Evolutionary conservation across 2,888 invertebrate genomes (phyloP), one percentile per base, ranked within the genome.

Genomic region (Trachelus troglodyta): DNA sequence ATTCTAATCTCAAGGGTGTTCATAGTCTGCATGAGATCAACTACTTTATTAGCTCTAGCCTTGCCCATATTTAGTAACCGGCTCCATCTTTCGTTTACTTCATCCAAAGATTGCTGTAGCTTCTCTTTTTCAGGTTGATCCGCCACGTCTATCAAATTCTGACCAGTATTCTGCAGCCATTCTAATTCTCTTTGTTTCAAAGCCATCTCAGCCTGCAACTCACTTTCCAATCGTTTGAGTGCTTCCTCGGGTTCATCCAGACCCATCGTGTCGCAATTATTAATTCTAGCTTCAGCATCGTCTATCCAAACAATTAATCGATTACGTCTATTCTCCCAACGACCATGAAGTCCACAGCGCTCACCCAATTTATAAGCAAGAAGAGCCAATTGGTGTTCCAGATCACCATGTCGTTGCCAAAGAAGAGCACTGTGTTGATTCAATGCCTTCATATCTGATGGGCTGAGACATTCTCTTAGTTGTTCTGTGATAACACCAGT

Each of bases 391-490:
- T 96, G 96, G 85, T 96, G 95, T 85, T 97, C 96, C 3, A 97
- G 91, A 84, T 97, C 97, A 0, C 95, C 95, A 83, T 97, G 95
- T 85, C 96, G 96, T 88, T 97, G 97, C 91, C 94, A 94, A 76
- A 97, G 91, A 80, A 97, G 93, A 94, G 96, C 96, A 81, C 95
- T 94, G 83, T 94, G 94, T 89, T 97, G 97, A 84, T 95, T 95
- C 75, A 97, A 94, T 23, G 95, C 93, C 89, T 97, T 96, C 91
- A 97, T 95, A 87, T 98, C 97, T 74, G 95, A 94, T 0, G 97
- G 96, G 89, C 96, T 96, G 9, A 97, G 93, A 85, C 96, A 96
- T 89, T 97, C 97, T 86, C 97, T 96, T 4, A 98, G 92, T 90
- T 97, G 95, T 89, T 97, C 97, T 85, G 96, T 95, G 40, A 95